phyloP scores from a whole-genome alignment of 2,797 vertebrate genomes.

The Lagodon rhomboides region DNA sequence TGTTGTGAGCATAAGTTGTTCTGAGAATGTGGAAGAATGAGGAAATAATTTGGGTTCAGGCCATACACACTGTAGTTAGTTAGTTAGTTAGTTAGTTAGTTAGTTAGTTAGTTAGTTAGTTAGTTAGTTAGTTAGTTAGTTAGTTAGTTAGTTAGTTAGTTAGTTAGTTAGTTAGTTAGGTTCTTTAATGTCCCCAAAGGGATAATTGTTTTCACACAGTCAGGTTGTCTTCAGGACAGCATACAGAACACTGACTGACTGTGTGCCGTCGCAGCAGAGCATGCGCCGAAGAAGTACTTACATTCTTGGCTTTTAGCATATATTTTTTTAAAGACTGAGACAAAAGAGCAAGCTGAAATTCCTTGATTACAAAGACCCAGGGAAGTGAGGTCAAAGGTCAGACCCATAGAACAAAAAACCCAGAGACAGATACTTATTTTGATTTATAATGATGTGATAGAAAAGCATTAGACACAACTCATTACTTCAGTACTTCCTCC shows the following conservation, averaged over 20 bases:
- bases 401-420: neutral
- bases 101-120: no score
- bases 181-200: no score
- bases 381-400: conserved; percentile 24
- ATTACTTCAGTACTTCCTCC: neutral
- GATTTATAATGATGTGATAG: neutral
- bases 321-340: neutral
- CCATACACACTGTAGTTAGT: neutral
- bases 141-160: no score
- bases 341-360: neutral
- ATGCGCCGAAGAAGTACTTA: no score
- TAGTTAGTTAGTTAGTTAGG: no score
- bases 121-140: no score
- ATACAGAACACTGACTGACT: no score
- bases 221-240: no score
- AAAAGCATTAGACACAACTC: neutral
- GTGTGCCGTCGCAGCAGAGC: no score
- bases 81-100: no score
- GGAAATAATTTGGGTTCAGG: conserved; percentile 4
- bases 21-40: conserved; percentile 8
- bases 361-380: neutral
- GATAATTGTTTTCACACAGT: no score
- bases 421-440: neutral
- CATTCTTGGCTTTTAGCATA: neutral
- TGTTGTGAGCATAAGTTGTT: conserved; percentile 21